Evolutionary conservation across 2,113 vertebrate genomes (phyloP).

Genomic region (Zosterops pallidus): DNA sequence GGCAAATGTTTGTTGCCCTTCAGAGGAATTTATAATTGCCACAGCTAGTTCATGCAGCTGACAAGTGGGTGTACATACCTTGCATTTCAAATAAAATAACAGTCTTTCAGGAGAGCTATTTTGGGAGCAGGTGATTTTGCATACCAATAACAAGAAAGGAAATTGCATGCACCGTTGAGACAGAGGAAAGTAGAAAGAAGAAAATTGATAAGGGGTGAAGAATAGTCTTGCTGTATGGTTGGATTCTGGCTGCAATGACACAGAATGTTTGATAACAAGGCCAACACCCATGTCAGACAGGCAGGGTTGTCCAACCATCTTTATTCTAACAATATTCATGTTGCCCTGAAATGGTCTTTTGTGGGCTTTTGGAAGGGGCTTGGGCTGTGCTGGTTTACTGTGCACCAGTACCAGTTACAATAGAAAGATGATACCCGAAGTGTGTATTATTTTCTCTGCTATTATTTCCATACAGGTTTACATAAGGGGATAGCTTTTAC

Average conservation of each 20-base stretch:
- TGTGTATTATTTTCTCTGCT: background rate
- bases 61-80: conserved; percentile 1
- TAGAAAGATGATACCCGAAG: background rate
- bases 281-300: background rate
- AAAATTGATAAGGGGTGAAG: background rate
- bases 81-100: conserved; percentile 33
- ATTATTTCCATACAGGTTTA: background rate
- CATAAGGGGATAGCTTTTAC: background rate
- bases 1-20: conserved; percentile 19
- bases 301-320: background rate
- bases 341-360: background rate
- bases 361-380: background rate
- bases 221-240: background rate
- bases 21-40: conserved; percentile 41
- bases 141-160: conserved; percentile 25
- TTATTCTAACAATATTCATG: background rate
- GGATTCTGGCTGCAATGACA: background rate
- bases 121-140: conserved; percentile 38
- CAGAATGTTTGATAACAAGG: background rate
- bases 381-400: background rate
- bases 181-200: background rate
- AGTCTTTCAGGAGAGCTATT: conserved; percentile 28
- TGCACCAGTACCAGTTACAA: background rate
- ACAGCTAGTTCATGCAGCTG: background rate
- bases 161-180: conserved; percentile 4